Base-by-base conservation (phyloP, 2,113 vertebrate genomes). In the Stercorarius parasiticus region DNA sequence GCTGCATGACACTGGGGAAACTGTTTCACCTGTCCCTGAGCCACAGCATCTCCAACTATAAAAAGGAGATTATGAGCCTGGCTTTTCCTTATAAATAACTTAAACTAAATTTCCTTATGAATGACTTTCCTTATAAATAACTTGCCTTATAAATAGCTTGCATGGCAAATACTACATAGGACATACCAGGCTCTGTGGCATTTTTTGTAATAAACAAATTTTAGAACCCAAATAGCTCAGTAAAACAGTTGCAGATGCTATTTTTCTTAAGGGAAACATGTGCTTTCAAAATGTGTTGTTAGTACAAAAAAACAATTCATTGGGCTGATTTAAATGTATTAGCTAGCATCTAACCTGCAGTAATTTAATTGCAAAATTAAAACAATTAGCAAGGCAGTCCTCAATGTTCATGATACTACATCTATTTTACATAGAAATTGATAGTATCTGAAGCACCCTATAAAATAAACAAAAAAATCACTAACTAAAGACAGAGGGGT, bases 181-280 rank as follows among this genome's bases (percentile, higher is more conserved):
- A 84, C 65, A 64, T 71, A 95, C 90, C 53, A 9, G 64, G 62
- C 82, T 95, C 70, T 36, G 80, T 96, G 89, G 86, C 86, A 69
- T 93, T 95, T 96, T 87, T 95, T 77, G 83, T 89, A 76, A 97
- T 58, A 91, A 95, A 94, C 83, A 90, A 58, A 90, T 89, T 91
- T 96, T 82, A 32, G 34, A 94, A 93, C 86, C 78, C 91, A 95
- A 95, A 94, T 91, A 96, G 91, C 81, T 94, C 70, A 78, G 95
- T 86, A 89, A 93, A 97, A 93, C 81, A 82, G 91, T 95, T 96
- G 77, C 73, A 95, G 91, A 95, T 94, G 89, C 95, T 95, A 89
- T 95, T 88, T 69, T 93, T 95, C 96, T 95, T 92, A 87, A 93
- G 73, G 86, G 83, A 97, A 95, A 80, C 77, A 91, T 84, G 69